Evolutionary conservation across 2,797 vertebrate species (phyloP).

Genomic region (Ciconia nigra): DNA sequence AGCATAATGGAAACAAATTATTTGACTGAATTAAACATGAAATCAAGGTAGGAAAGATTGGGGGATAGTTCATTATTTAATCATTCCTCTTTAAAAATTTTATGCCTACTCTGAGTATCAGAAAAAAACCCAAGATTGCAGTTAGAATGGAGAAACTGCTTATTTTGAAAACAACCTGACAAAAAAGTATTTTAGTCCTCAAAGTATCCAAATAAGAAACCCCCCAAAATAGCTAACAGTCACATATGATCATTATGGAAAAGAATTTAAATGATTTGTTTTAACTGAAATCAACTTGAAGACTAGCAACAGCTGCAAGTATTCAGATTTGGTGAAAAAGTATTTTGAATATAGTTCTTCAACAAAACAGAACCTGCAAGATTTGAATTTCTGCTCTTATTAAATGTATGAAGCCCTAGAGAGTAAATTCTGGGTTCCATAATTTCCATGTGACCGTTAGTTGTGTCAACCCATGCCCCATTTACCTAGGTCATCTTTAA

Average conservation of each 20-base stretch:
- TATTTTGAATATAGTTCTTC: background rate
- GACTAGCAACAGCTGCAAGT: background rate
- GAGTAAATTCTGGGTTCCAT: constrained; percentile 79
- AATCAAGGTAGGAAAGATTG: background rate
- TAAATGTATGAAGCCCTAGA: background rate
- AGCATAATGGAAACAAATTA: background rate
- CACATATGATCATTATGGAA: constrained; percentile 82
- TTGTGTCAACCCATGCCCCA: constrained; percentile 77
- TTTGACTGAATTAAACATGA: background rate
- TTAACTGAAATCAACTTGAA: constrained; percentile 24
- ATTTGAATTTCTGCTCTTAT: constrained; percentile 47
- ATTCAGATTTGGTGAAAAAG: background rate
- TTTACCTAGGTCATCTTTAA: constrained; percentile 99
- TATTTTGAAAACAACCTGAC: constrained; percentile 75
- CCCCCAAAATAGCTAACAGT: constrained; percentile 79
- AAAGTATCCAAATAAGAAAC: constrained; percentile 67
- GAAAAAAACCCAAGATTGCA: background rate
- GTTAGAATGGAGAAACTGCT: constrained; percentile 79
- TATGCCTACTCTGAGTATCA: background rate
- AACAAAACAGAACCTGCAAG: background rate
- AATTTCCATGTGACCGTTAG: constrained; percentile 81
- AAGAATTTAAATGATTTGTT: constrained; percentile 66
- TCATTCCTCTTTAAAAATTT: background rate
- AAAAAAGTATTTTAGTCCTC: constrained; percentile 67
- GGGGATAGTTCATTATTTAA: background rate